These are phyloP conservation scores for Scopus umbretta DNA, from an alignment of 2,113 vertebrate species.

Conservation along the genomic window DNA sequence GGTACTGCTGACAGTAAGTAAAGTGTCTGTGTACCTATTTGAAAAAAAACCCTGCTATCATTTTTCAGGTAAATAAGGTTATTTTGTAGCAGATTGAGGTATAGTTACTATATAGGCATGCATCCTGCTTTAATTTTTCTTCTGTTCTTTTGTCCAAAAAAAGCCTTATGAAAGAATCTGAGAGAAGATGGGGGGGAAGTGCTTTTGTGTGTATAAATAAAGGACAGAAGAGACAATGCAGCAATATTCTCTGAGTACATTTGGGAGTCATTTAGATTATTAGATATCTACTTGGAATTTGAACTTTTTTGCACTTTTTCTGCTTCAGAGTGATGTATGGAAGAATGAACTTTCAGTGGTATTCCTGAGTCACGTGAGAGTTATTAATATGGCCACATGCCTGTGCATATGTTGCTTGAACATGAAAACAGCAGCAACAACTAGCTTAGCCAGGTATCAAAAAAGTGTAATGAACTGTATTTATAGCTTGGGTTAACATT, in stretches of 20 bases:
- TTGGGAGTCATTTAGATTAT: not conserved
- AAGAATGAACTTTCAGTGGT: not conserved
- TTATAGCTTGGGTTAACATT: not conserved
- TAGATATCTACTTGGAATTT: not conserved
- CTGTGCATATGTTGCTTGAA: not conserved
- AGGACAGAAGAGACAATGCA: not conserved
- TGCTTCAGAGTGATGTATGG: rapidly evolving
- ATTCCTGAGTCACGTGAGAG: not conserved
- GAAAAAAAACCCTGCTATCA: not conserved
- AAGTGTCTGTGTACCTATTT: not conserved
- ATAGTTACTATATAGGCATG: not conserved
- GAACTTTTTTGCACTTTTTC: not conserved
- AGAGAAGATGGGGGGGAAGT: not conserved
- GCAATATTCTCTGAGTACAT: not conserved
- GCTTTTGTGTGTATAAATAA: not conserved
- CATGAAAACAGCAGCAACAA: not conserved
- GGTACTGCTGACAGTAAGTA: not conserved
- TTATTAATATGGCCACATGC: not conserved
- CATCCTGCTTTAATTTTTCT: not conserved
- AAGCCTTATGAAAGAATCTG: not conserved
- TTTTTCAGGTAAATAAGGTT: not conserved
- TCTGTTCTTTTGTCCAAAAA: not conserved
- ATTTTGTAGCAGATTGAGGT: not conserved
- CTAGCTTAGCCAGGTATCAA: not conserved
- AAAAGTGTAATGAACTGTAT: not conserved